Base-by-base conservation (phyloP, 1,140 invertebrate species). In the Chymomyza costata region DNA sequence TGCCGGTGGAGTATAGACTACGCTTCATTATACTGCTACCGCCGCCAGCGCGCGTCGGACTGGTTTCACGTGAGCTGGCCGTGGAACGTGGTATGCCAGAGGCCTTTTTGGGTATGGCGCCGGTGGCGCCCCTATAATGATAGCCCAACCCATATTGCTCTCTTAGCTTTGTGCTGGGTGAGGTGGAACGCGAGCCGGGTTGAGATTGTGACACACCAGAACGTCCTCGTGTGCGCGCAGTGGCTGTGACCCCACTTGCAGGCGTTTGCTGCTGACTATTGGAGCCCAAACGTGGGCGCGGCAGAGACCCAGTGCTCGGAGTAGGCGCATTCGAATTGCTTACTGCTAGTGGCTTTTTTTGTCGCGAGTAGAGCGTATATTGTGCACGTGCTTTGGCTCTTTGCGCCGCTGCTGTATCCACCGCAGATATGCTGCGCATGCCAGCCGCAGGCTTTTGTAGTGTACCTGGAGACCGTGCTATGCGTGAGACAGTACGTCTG, bases 341-440 rank as follows among this genome's bases (percentile, higher is more conserved):
- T 31, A 90, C 87, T 1, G 34, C 37, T 14, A 55, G 28, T 1
- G 74, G 60, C 6, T 80, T 80, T 86, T 94, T 94, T 52, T 92
- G 90, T 17, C 93, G 87, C 35, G 90, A 90, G 83, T 94, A 89
- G 59, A 92, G 90, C 13, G 93, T 92, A 85, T 95, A 95, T 57
- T 93, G 89, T 21, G 92, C 90, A 50, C 94, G 88, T 0, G 91
- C 93, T 66, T 94, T 93, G 11, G 95, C 95, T 44, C 95, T 87
- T 85, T 95, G 92, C 16, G 92, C 95, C 6, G 95, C 94, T 65
- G 94, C 93, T 45, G 95, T 89, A 88, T 98, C 96, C 78, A 97
- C 94, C 31, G 96, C 96, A 64, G 95, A 97, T 76, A 94, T 95
- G 37, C 96, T 97, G 54, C 96, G 90, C 69, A 88, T 88, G 50